Base-by-base conservation (phyloP, 1,140 invertebrate species). In the Drosophila triauraria region DNA sequence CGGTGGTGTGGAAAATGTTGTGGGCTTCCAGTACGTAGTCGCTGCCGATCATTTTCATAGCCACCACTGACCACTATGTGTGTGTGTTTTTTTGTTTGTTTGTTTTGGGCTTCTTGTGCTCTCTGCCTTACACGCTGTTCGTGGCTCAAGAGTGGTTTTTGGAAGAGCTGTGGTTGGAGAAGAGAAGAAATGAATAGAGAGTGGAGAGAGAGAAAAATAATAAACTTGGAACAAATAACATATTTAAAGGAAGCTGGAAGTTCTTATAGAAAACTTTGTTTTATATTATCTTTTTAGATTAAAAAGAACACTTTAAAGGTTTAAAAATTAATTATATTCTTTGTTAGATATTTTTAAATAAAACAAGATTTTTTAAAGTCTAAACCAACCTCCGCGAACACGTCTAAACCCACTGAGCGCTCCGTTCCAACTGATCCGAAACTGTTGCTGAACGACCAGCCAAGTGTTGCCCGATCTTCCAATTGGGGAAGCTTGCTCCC, bases 1-100 rank as follows among this genome's bases (percentile, higher is more conserved):
- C 96, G 65, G 97, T 97, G 30, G 97, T 97, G 91, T 98, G 97
- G 86, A 96, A 98, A 46, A 99, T 96, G 93, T 97, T 98, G 65
- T 96, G 95, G 59, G 98, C 94, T 93, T 99, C 97, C 82, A 99
- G 93, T 27, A 97, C 95, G 92, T 97, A 97, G 87, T 98, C 97
- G 80, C 95, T 96, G 25, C 95, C 95, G 56, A 96, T 95, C 96
- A 97, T 97, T 92, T 92, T 92, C 88, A 92, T 92, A 79, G 78
- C 81, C 84, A 71, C 64, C 64, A 69, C 78, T 47, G 32, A 47
- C 13, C 50, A 40, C 60, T 25, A 30, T 54, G 20, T 40, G 32
- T 4, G 8, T 38, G 53, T 38, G 17, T 20, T 15, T 47, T 2
- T 46, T 20, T 23, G 69, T 79, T 69, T 63, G 50, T 70, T 82